Conservation (phyloP, 2,888 invertebrate genomes). For the Drosophila lutescens region DNA sequence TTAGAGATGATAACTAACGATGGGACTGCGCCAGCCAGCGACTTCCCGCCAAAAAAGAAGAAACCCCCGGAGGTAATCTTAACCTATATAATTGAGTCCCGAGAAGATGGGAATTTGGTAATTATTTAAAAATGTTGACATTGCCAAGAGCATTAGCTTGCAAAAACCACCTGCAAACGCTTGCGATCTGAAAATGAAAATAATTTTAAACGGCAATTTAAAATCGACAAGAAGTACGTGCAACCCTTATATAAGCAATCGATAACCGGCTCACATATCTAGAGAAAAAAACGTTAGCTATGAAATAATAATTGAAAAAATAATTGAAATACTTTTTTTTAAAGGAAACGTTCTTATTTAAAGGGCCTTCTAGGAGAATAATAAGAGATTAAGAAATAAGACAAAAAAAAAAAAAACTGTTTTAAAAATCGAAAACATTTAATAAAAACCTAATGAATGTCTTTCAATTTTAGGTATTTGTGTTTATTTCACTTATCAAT, state of each 20-base stretch:
- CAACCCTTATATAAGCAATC: not conserved
- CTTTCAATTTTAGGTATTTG: too few relatives aligned
- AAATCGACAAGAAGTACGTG: not conserved
- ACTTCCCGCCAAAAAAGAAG: constrained; percentile 11
- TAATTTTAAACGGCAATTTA: constrained; percentile 2
- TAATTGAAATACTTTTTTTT: too few relatives aligned
- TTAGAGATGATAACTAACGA: constrained; percentile 35
- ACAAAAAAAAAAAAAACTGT: too few relatives aligned
- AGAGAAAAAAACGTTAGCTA: not conserved
- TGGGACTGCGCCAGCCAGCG: not conserved
- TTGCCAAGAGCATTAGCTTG: not conserved
- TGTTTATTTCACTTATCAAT: too few relatives aligned
- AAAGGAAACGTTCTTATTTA: too few relatives aligned
- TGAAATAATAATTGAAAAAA: too few relatives aligned
- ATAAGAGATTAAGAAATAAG: too few relatives aligned
- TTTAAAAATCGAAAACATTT: too few relatives aligned
- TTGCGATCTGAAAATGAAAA: not conserved
- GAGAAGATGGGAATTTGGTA: not conserved
- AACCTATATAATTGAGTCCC: not conserved
- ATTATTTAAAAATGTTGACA: not conserved
- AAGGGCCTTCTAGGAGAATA: too few relatives aligned
- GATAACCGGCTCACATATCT: not conserved
- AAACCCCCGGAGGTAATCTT: rapidly evolving
- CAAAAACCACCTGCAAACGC: not conserved
- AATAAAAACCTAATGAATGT: too few relatives aligned